Base-by-base conservation (phyloP, 2,888 invertebrate species). In the Pogonocherus hispidulus region DNA sequence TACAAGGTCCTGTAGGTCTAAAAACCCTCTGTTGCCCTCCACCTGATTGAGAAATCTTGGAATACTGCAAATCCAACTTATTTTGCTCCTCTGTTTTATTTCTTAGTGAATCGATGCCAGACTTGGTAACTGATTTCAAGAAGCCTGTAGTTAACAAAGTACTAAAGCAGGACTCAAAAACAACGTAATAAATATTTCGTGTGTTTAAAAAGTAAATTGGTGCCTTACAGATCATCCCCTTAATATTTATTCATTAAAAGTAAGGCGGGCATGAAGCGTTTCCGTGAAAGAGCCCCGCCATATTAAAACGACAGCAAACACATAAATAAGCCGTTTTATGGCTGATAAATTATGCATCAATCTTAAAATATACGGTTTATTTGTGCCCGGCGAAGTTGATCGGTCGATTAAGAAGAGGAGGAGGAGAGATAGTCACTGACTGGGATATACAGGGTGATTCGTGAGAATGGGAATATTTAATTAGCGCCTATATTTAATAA, bases 311-410 rank as follows among this genome's bases (percentile, higher is more conserved):
- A 77, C 77, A 74, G 70, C 75, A 70, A 70, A 49, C 75, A 72
- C 79, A 80, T 81, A 81, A 81, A 81, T 78, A 80, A 76, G 74
- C 71, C 63, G 73, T 76, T 82, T 82, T 81, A 82, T 81, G 69
- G 79, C 76, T 79, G 79, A 81, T 81, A 82, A 82, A 81, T 82
- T 80, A 81, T 79, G 81, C 80, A 81, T 82, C 81, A 82, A 81
- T 81, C 80, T 82, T 79, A 80, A 82, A 81, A 81, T 81, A 79
- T 79, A 80, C 79, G 79, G 79, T 81, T 80, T 81, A 82, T 82
- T 80, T 80, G 79, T 77, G 67, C 75, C 69, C 67, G 76, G 70
- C 74, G 71, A 77, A 79, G 79, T 82, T 80, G 80, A 81, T 81
- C 82, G 78, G 81, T 79, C 79, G 80, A 81, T 79, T 79, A 77